phyloP scores from a whole-genome alignment of 2,888 invertebrate genomes.

The Apamea anceps region DNA sequence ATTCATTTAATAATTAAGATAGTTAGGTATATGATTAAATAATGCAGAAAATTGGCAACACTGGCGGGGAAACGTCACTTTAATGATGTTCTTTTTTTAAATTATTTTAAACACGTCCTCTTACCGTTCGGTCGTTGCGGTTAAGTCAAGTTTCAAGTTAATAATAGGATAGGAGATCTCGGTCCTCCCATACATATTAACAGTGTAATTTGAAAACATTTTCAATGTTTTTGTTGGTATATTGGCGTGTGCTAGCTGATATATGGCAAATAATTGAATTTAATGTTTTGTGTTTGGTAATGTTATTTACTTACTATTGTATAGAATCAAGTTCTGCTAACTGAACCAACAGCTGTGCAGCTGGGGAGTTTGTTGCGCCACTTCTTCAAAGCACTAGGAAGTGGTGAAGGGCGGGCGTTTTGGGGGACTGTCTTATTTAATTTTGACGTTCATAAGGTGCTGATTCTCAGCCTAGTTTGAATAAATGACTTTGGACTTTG shows the following conservation, averaged over 20 bases:
- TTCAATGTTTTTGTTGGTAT: too few species aligned
- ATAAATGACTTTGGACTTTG: too few species aligned
- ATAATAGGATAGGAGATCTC: conserved; percentile 41
- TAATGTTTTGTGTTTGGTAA: neutral
- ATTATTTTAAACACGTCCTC: neutral
- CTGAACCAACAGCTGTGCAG: neutral
- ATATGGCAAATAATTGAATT: too few species aligned
- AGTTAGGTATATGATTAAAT: conserved; percentile 6
- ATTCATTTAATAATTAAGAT: neutral
- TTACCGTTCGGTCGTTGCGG: neutral
- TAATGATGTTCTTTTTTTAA: neutral
- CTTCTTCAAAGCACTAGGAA: neutral
- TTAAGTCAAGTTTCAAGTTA: conserved; percentile 18
- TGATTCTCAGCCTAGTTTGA: too few species aligned
- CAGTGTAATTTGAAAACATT: neutral
- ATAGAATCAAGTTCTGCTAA: neutral
- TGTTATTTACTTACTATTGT: neutral
- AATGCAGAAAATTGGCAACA: neutral
- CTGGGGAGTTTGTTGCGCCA: neutral
- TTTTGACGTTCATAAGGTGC: neutral
- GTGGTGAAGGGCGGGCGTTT: neutral
- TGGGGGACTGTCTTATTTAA: neutral
- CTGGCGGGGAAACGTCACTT: neutral
- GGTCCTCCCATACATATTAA: neutral
- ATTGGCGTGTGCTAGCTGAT: too few species aligned